A percentile compares a stretch with the other conserved stretches of the same genome.
Evolutionary conservation across 1,140 invertebrate genomes (phyloP).

Genomic region (Drosophila leontia): DNA sequence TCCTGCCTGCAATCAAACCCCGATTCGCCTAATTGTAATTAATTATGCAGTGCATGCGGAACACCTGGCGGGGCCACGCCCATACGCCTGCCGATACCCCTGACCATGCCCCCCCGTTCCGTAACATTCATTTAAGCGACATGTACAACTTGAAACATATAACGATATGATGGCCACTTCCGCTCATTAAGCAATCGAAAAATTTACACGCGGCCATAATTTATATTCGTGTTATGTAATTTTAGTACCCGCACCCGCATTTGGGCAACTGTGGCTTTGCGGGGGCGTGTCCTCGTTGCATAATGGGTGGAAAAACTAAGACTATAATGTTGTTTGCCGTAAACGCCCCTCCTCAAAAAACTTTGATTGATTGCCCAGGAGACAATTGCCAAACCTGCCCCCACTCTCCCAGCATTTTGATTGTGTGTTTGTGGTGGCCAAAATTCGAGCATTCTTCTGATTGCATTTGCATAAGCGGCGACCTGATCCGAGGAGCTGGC

Average conservation of each 20-base stretch:
- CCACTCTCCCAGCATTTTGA: constrained; percentile 11
- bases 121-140: constrained; percentile 62
- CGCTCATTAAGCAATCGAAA: constrained; percentile 84
- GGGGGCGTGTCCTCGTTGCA: constrained; percentile 14
- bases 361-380: constrained; percentile 46
- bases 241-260: constrained; percentile 35
- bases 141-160: constrained; percentile 76
- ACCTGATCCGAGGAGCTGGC: constrained; percentile 16
- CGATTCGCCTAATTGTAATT: constrained; percentile 73
- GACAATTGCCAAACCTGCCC: constrained; percentile 2
- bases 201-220: constrained; percentile 77
- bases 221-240: constrained; percentile 58
- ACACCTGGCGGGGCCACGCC: constrained; percentile 65
- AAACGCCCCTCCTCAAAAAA: constrained; percentile 3
- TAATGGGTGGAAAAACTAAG: constrained; percentile 37
- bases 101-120: neutral
- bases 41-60: constrained; percentile 64
- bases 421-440: constrained; percentile 35
- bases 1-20: constrained; percentile 39
- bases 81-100: constrained; percentile 3
- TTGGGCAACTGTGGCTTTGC: constrained; percentile 33
- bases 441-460: constrained; percentile 24
- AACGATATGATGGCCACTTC: constrained; percentile 78
- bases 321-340: constrained; percentile 29
- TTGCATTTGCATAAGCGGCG: constrained; percentile 60